A percentile compares a stretch with the other conserved stretches of the same genome.
Conservation (phyloP, 2,113 vertebrate genomes). For the Drymodes brunneopygia region DNA sequence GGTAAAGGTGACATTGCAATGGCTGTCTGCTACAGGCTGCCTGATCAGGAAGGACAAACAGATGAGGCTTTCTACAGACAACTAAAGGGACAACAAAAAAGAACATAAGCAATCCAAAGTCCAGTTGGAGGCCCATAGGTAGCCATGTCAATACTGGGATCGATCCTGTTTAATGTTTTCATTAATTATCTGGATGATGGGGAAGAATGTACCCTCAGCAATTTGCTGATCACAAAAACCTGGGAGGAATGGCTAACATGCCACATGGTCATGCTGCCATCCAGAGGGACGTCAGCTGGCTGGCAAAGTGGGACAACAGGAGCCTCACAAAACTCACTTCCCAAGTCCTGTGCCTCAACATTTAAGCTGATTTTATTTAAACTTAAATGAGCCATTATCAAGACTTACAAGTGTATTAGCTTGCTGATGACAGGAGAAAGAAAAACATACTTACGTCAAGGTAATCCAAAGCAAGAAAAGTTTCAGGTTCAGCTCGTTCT, state of each 20-base stretch:
- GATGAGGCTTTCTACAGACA: neutral
- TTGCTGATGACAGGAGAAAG: neutral
- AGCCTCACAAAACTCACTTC: neutral
- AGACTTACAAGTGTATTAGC: neutral
- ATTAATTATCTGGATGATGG: neutral
- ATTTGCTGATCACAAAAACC: neutral
- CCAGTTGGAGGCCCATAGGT: neutral
- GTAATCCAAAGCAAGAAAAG: conserved; percentile 90
- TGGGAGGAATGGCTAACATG: neutral
- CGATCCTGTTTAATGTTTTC: neutral
- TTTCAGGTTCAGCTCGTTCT: conserved; percentile 89
- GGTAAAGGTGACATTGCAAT: neutral
- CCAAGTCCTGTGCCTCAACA: neutral
- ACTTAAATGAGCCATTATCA: neutral
- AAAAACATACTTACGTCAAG: conserved; percentile 79
- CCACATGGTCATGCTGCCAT: neutral
- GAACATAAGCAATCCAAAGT: neutral
- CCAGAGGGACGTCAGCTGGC: neutral
- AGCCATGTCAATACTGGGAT: neutral
- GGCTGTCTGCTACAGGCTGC: neutral
- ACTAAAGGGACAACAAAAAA: neutral
- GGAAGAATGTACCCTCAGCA: neutral
- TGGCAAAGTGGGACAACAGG: neutral
- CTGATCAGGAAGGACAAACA: neutral
- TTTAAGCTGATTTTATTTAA: neutral